Conservation (phyloP, 2,113 vertebrate species). For the Chionomys nivalis region DNA sequence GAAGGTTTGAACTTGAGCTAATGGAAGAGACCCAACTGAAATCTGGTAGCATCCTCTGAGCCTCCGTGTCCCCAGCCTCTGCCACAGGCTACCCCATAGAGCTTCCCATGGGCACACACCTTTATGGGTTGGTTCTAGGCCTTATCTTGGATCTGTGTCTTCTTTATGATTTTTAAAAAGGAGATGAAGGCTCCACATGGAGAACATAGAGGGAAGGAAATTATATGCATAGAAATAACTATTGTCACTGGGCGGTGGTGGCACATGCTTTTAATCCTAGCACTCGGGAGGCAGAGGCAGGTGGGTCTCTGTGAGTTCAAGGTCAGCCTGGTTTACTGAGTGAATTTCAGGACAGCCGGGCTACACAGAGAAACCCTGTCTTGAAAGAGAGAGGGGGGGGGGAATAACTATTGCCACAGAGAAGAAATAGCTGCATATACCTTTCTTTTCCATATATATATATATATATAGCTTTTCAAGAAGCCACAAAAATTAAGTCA, state of each 20-base stretch:
- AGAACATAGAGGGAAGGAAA: not conserved
- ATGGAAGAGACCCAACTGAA: not conserved
- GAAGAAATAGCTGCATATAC: not conserved
- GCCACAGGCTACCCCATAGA: not conserved
- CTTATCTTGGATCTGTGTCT: not conserved
- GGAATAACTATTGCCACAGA: not conserved
- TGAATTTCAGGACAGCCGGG: no score
- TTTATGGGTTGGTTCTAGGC: not conserved
- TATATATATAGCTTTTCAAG: not conserved
- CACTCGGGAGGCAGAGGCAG: no score
- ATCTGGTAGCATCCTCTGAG: not conserved
- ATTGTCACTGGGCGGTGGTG: no score
- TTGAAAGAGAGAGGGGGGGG: no score
- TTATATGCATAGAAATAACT: not conserved
- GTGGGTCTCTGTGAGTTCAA: no score
- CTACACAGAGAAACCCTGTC: no score
- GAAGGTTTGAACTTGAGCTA: constrained; percentile 14
- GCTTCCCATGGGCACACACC: not conserved
- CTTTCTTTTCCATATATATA: not conserved
- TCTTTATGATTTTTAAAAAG: not conserved
- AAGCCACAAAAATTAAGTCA: not conserved
- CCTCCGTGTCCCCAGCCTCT: not conserved
- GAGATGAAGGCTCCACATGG: not conserved
- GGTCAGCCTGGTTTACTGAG: no score
- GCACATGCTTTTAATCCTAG: no score